Evolutionary conservation across 2,888 invertebrate species (phyloP).

Genomic region (Acrocera orbiculus): DNA sequence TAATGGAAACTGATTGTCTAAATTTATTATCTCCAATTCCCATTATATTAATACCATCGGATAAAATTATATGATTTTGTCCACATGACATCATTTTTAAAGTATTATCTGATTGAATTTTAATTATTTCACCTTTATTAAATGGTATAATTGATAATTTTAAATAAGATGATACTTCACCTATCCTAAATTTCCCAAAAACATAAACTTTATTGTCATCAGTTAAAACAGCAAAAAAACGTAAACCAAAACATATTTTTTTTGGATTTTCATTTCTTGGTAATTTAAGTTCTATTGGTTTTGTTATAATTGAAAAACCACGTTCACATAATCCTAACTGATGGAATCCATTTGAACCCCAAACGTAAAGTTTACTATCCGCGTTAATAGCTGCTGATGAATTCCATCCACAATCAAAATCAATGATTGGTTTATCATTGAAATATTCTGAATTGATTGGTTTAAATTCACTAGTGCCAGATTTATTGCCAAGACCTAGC

Average conservation of each 20-base stretch:
- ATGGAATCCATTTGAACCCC: slow-evolving; percentile 68
- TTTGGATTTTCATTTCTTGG: slow-evolving; percentile 21
- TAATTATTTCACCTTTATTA: slow-evolving; percentile 22
- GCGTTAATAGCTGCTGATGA: slow-evolving; percentile 56
- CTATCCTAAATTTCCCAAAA: slow-evolving; percentile 23
- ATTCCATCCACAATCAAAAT: slow-evolving; percentile 67
- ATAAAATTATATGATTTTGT: slow-evolving; percentile 44
- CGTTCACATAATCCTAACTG: slow-evolving; percentile 48
- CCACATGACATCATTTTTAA: slow-evolving; percentile 54
- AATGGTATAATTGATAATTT: slow-evolving; percentile 21
- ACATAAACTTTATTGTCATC: slow-evolving; percentile 23
- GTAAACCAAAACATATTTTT: slow-evolving; percentile 24
- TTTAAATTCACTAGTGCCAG: slow-evolving; percentile 25
- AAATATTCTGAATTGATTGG: slow-evolving; percentile 35
- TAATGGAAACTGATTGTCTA: slow-evolving; percentile 45
- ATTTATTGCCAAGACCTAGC: slow-evolving; percentile 34
- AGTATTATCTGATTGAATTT: slow-evolving; percentile 26
- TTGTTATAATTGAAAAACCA: slow-evolving; percentile 23
- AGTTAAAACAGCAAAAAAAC: slow-evolving; percentile 25
- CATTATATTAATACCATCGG: slow-evolving; percentile 33
- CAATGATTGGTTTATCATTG: slow-evolving; percentile 43
- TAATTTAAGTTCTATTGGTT: slow-evolving; percentile 22
- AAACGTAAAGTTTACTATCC: slow-evolving; percentile 51
- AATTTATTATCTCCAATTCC: slow-evolving; percentile 70
- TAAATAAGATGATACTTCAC: slow-evolving; percentile 19